phyloP scores from a whole-genome alignment of 2,888 invertebrate genomes.

The Dynastes maya region DNA sequence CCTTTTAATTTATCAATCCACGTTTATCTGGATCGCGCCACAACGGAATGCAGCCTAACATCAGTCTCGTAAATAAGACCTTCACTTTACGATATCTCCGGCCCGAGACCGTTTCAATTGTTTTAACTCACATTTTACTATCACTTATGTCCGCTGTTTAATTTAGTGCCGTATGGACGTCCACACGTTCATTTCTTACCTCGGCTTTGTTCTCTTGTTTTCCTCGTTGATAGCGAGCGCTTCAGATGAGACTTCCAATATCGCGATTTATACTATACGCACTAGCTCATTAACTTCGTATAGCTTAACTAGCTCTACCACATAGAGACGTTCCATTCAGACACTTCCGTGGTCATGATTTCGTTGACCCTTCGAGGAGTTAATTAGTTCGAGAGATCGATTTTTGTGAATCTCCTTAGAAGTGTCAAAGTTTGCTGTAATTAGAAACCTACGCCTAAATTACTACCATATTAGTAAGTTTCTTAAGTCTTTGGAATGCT shows the following conservation, averaged over 20 bases:
- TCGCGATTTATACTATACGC: constrained; percentile 1
- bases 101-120: constrained; percentile 55
- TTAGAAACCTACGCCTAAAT: too few relatives aligned
- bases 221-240: constrained; percentile 30
- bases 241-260: constrained; percentile 10
- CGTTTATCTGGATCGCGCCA: constrained; percentile 57
- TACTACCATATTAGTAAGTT: too few relatives aligned
- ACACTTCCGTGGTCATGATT: too few relatives aligned
- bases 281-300: too few relatives aligned
- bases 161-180: constrained; percentile 51
- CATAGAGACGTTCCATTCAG: too few relatives aligned
- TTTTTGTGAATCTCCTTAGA: too few relatives aligned
- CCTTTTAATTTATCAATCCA: constrained; percentile 60
- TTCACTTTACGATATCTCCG: constrained; percentile 55
- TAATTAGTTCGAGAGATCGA: too few relatives aligned
- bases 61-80: constrained; percentile 58
- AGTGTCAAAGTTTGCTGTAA: too few relatives aligned
- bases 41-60: constrained; percentile 53
- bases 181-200: constrained; percentile 33
- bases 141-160: constrained; percentile 54
- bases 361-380: too few relatives aligned
- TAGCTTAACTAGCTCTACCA: too few relatives aligned
- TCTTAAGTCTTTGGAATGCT: too few relatives aligned
- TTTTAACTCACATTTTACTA: constrained; percentile 55
- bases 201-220: constrained; percentile 32